Evolutionary conservation across 1,140 invertebrate species (phyloP), one percentile per base, ranked within the genome.

Genomic region (Zeugodacus cucurbitae): DNA sequence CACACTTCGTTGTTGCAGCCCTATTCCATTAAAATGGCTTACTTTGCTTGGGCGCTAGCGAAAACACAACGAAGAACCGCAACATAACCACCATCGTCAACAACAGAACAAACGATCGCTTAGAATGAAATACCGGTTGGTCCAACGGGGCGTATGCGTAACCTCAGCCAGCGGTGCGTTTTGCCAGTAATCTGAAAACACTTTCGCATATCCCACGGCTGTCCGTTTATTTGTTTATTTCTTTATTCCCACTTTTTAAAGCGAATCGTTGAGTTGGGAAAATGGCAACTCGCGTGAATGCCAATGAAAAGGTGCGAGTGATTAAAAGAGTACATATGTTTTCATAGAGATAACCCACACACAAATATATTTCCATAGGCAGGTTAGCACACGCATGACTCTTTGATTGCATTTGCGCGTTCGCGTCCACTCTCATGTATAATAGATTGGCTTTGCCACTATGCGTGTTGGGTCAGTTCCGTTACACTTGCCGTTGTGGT

Each of bases 401-500:
- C n/a, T n/a, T n/a, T n/a, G n/a, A n/a, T n/a, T n/a, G n/a, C n/a
- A n/a, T n/a, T n/a, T n/a, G n/a, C 11, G 34, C 8, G 3, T 78
- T 37, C 44, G 34, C 20, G 6, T 48, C 0, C 11, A n/a, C 29
- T 41, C n/a, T 41, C 67, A 74, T 74, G 32, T 74, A 44, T 44
- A 74, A 74, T 44, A 74, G 34, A 74, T 44, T 74, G 37, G 34
- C 34, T 74, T 44, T 14, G 37, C 37, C 70, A n/a, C 70, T 29
- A 14, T 1, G 41, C 74, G 74, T 82, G 41, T 34, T 1, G 41
- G 22, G n/a, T 34, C 37, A 29, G 11, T 82, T 54, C 74, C 74
- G 74, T 82, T 82, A 82, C 41, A 82, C 74, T 82, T 26, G 37
- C 17, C 37, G 41, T 44, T 82, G 74, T 48, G 74, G 74, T 82